Conservation (phyloP, 2,113 vertebrate species). For the Donacobius atricapilla region DNA sequence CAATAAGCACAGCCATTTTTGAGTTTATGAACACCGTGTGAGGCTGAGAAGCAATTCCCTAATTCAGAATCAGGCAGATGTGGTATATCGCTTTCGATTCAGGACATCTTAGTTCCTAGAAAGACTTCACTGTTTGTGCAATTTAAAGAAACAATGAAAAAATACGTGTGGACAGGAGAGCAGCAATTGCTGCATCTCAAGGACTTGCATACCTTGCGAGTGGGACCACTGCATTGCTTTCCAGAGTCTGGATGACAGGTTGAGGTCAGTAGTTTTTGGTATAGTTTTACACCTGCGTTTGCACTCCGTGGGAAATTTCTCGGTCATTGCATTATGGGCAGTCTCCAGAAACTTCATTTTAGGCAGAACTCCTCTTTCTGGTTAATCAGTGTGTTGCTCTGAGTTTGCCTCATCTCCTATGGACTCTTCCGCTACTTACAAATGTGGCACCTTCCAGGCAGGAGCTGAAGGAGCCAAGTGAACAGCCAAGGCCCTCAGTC, state of each 20-base stretch:
- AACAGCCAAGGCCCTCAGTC: background rate
- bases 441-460: background rate
- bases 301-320: background rate
- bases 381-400: background rate
- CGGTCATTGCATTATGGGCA: background rate
- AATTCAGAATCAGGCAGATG: background rate
- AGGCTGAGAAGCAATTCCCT: background rate
- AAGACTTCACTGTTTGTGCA: background rate
- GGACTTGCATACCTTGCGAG: background rate
- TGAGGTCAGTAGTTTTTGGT: background rate
- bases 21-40: background rate
- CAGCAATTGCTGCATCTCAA: rapidly evolving
- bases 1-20: background rate
- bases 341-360: background rate
- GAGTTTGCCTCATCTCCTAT: background rate
- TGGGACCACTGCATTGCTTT: background rate
- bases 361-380: background rate
- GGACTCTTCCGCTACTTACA: background rate
- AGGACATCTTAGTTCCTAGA: background rate
- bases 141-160: background rate
- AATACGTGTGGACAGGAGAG: rapidly evolving
- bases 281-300: background rate
- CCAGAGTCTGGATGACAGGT: background rate
- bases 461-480: background rate
- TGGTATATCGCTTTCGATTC: background rate